phyloP scores from a whole-genome alignment of 2,113 vertebrate genomes.

The Podarcis cretensis region DNA sequence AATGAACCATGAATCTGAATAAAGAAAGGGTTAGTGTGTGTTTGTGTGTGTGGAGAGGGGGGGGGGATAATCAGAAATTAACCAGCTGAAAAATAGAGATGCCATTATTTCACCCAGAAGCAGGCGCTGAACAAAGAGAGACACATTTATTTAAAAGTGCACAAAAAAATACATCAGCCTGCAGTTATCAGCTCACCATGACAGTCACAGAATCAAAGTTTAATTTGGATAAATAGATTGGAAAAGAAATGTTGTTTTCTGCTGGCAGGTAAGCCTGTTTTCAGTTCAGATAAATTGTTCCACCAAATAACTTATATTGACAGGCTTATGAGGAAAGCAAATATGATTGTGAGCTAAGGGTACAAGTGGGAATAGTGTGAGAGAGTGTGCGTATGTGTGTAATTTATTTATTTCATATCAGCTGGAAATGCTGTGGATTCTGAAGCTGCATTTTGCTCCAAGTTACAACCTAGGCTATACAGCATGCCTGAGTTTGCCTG shows the following conservation, averaged over 20 bases:
- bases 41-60: too few species aligned
- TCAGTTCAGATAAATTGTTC: conserved; percentile 60
- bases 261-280: conserved; percentile 44
- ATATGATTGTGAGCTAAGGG: conserved; percentile 37
- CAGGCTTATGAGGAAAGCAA: conserved; percentile 51
- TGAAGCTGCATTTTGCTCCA: conserved; percentile 32
- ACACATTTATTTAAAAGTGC: conserved; percentile 38
- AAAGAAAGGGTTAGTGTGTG: neutral
- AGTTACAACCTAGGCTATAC: conserved; percentile 32
- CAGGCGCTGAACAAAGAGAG: conserved; percentile 29
- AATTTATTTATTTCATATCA: conserved; percentile 36
- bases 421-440: conserved; percentile 16
- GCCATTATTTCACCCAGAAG: conserved; percentile 29
- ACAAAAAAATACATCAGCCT: conserved; percentile 30
- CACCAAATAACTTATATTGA: conserved; percentile 50
- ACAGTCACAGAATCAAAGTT: conserved; percentile 42
- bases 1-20: neutral
- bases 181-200: conserved; percentile 44
- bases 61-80: conserved; percentile 25
- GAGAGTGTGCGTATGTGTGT: conserved; percentile 5
- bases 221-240: conserved; percentile 64
- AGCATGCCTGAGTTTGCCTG: conserved; percentile 7
- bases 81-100: conserved; percentile 31
- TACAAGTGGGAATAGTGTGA: conserved; percentile 20
- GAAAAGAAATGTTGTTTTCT: conserved; percentile 56